phyloP scores from a whole-genome alignment of 2,113 vertebrate species.

The Crocuta crocuta region DNA sequence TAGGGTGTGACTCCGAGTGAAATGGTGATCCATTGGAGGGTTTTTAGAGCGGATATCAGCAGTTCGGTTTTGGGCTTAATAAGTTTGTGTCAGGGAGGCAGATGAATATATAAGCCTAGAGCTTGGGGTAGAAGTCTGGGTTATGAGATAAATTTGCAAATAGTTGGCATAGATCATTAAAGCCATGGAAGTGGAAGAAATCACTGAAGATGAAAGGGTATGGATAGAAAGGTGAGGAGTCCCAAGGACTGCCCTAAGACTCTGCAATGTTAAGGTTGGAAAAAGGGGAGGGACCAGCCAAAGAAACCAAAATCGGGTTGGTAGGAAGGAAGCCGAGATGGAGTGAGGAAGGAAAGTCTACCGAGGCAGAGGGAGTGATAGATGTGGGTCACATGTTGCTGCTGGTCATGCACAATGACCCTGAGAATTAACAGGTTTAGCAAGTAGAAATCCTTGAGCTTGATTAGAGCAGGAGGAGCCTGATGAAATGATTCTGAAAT shows the following conservation, averaged over 20 bases:
- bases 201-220: not conserved
- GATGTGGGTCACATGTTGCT: not conserved
- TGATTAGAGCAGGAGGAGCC: not conserved
- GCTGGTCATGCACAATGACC: not conserved
- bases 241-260: not conserved
- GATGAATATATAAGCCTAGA: not conserved
- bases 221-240: not conserved
- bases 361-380: not conserved
- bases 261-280: not conserved
- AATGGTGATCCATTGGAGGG: not conserved
- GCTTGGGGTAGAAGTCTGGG: not conserved
- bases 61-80: not conserved
- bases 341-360: not conserved
- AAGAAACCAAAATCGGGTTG: not conserved
- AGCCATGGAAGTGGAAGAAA: not conserved
- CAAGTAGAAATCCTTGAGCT: not conserved
- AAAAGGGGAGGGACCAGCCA: not conserved
- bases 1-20: not conserved
- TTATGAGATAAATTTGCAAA: not conserved
- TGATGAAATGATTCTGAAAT: not conserved
- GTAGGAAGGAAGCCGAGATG: not conserved
- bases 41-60: not conserved
- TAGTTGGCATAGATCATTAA: not conserved
- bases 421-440: not conserved
- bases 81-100: not conserved